Conservation (phyloP, 2,797 vertebrate genomes). For the Spea hammondii region DNA sequence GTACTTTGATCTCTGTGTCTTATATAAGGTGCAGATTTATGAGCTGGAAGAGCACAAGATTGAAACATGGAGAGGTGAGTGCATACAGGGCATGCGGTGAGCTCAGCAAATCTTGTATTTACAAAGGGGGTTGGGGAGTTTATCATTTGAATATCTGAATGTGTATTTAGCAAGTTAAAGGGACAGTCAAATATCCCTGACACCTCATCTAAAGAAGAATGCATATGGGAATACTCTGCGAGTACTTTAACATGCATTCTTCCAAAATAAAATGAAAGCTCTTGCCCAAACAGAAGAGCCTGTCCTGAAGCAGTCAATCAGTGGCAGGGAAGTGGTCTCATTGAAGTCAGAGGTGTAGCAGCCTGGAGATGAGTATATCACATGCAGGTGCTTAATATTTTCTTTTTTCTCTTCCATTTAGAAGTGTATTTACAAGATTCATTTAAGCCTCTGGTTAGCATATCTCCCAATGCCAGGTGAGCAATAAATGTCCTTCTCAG, state of each 20-base stretch:
- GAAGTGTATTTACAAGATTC: constrained; percentile 95
- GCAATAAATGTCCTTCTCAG: constrained; percentile 6
- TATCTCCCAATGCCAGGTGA: constrained; percentile 93
- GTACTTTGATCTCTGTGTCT: constrained; percentile 23
- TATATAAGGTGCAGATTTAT: constrained; percentile 91
- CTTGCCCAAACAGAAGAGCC: too few species aligned
- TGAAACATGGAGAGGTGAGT: constrained; percentile 95
- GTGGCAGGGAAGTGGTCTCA: too few species aligned
- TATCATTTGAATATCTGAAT: too few species aligned
- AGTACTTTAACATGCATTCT: too few species aligned
- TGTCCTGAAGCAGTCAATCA: too few species aligned
- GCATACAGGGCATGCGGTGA: not conserved
- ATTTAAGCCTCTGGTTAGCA: constrained; percentile 94
- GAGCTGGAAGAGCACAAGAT: constrained; percentile 98
- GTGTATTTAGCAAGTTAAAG: too few species aligned
- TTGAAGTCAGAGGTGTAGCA: too few species aligned
- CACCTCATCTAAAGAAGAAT: too few species aligned
- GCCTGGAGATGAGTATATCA: too few species aligned
- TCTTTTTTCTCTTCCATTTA: constrained; percentile 54
- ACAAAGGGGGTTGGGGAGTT: not conserved
- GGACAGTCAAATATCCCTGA: not conserved
- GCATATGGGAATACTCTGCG: too few species aligned
- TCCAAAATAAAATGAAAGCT: too few species aligned
- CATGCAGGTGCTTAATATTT: not conserved
- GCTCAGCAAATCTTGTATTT: not conserved